Base-by-base conservation (phyloP, 2,797 vertebrate genomes). In the Acestrorhynchus altus region DNA sequence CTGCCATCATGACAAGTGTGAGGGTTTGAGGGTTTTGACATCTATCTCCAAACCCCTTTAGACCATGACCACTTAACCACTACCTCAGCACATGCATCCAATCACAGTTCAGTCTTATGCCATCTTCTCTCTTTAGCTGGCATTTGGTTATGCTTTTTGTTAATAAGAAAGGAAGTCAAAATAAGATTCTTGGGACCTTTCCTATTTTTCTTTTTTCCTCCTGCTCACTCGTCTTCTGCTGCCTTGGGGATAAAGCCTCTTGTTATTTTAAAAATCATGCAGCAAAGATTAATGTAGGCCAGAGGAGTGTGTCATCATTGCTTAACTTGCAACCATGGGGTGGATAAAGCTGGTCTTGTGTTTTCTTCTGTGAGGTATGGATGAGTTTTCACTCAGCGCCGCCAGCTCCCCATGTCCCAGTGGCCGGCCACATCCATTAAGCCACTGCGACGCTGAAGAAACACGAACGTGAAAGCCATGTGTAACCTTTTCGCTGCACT, bases 201-300 rank as follows among this genome's bases (percentile, higher is more conserved):
- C 26, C 44, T 63, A 13, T n/a, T 57, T 66, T 76, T 28, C 12
- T 28, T 31, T 16, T 57, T 26, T 85, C 83, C 83, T 89, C 85
- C 83, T 74, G 86, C 52, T 80, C 83, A 74, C 69, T 70, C 65
- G 40, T 70, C 72, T 81, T 31, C 24, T 46, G 24, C 57, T 39
- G 83, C 87, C 87, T 86, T 54, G 79, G 86, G 88, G 87, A 85
- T 91, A 35, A 90, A 88, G 80, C 77, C 85, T 90, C 81, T 84
- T 94, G 93, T 93, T 94, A 92, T 93, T 94, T 92, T 90, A 92
- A 88, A 91, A 94, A 91, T 93, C 85, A 85, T 88, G 91, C 88
- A 83, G 89, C 89, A 89, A 60, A 93, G 91, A 92, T 92, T 92
- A 93, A 93, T 92, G 91, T 89, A 83, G 79, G 87, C 89, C 88